phyloP scores from a whole-genome alignment of 2,888 invertebrate genomes.

The Rhagium mordax region DNA sequence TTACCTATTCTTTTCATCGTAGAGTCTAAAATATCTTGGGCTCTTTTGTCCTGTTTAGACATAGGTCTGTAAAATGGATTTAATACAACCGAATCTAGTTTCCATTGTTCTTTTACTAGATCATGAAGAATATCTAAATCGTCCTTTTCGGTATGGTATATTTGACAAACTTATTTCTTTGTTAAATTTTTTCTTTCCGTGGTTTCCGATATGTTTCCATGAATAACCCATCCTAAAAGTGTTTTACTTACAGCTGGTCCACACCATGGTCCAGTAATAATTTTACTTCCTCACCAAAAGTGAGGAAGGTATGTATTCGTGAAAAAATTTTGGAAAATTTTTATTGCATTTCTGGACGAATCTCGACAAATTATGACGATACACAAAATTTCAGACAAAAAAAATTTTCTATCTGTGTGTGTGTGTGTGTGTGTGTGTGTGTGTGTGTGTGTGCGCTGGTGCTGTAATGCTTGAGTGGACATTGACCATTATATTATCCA shows the following conservation, averaged over 20 bases:
- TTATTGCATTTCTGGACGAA: no score
- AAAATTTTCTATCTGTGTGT: no score
- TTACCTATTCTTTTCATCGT: slow-evolving; percentile 27
- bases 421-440: no score
- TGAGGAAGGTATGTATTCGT: no score
- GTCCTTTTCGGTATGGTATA: slow-evolving; percentile 7
- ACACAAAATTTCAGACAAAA: no score
- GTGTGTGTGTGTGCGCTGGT: no score
- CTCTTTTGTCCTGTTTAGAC: slow-evolving; percentile 21
- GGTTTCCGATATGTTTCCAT: no score
- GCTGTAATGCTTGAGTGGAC: no score
- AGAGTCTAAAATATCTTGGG: slow-evolving; percentile 22
- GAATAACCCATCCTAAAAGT: background rate
- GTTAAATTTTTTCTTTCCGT: background rate
- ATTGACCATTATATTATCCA: no score
- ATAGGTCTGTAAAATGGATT: background rate
- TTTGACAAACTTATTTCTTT: slow-evolving; percentile 17
- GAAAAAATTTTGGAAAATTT: no score
- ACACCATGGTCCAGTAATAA: slow-evolving; percentile 20
- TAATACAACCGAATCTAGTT: slow-evolving; percentile 19
- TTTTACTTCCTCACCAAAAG: no score
- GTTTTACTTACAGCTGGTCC: slow-evolving; percentile 18
- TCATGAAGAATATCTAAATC: slow-evolving; percentile 29
- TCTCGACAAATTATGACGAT: no score
- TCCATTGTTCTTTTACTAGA: slow-evolving; percentile 30